phyloP scores from a whole-genome alignment of 2,113 vertebrate genomes.

The Tachysurus fulvidraco region DNA sequence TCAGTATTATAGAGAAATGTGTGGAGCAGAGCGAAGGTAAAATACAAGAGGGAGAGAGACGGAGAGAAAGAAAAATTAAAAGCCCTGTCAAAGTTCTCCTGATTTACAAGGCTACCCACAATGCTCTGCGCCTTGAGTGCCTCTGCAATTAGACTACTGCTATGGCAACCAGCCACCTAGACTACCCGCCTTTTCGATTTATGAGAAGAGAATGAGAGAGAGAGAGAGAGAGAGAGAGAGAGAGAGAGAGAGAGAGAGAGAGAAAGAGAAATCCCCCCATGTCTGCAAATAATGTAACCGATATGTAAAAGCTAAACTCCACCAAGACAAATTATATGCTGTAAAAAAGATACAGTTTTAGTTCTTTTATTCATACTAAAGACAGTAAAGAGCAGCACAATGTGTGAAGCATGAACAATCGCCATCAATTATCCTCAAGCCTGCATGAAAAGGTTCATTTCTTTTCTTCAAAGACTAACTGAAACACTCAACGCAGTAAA shows the following conservation, averaged over 20 bases:
- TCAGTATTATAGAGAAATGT: constrained; percentile 7
- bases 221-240: background rate
- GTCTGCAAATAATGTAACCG: constrained; percentile 6
- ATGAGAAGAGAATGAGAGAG: constrained; percentile 14
- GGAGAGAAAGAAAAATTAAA: constrained; percentile 36
- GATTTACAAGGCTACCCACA: constrained; percentile 56
- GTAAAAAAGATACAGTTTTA: background rate
- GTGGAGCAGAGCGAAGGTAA: constrained; percentile 8
- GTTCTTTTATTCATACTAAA: background rate
- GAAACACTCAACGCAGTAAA: constrained; percentile 32
- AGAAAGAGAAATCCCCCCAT: background rate
- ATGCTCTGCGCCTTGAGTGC: constrained; percentile 50
- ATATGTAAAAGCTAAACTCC: constrained; percentile 6
- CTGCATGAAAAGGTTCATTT: constrained; percentile 41
- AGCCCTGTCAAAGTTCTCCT: constrained; percentile 44
- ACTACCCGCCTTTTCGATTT: constrained; percentile 42
- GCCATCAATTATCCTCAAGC: constrained; percentile 38
- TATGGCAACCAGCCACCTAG: constrained; percentile 55
- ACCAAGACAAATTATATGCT: background rate
- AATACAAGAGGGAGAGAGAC: constrained; percentile 24
- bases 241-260: background rate
- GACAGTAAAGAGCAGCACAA: background rate
- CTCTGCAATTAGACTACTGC: constrained; percentile 54
- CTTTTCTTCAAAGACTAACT: constrained; percentile 32
- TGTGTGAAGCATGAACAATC: constrained; percentile 22